A percentile compares a stretch with the other conserved stretches of the same genome.
Evolutionary conservation across 2,113 vertebrate genomes (phyloP).

Genomic region (Orthonyx spaldingii): DNA sequence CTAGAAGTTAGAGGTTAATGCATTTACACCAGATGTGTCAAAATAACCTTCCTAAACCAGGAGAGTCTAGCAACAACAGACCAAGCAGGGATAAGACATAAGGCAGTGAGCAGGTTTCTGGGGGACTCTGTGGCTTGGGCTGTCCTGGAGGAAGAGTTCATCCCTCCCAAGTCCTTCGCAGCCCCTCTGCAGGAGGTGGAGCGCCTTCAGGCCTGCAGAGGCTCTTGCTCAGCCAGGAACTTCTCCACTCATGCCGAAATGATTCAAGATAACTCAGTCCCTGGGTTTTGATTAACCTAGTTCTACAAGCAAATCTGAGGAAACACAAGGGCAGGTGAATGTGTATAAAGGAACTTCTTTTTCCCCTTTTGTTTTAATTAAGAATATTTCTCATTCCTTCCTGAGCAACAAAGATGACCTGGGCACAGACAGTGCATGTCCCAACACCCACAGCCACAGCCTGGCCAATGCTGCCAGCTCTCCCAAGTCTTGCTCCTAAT

Average conservation of each 20-base stretch:
- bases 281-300: neutral
- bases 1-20: neutral
- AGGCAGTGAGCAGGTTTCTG: neutral
- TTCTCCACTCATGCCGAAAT: neutral
- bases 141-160: neutral
- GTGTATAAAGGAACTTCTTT: neutral
- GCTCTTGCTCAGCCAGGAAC: neutral
- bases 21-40: neutral
- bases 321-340: neutral
- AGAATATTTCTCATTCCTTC: neutral
- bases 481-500: neutral
- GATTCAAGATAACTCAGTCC: neutral
- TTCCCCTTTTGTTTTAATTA: neutral
- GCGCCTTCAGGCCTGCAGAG: neutral
- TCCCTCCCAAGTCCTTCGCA: neutral
- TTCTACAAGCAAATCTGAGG: neutral
- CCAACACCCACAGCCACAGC: neutral
- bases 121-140: neutral
- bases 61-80: neutral
- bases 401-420: neutral
- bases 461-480: neutral
- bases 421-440: neutral
- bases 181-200: neutral
- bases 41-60: neutral
- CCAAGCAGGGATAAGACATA: accelerated